Evolutionary conservation across 2,888 invertebrate species (phyloP).

Genomic region (Agrotis exclamationis): DNA sequence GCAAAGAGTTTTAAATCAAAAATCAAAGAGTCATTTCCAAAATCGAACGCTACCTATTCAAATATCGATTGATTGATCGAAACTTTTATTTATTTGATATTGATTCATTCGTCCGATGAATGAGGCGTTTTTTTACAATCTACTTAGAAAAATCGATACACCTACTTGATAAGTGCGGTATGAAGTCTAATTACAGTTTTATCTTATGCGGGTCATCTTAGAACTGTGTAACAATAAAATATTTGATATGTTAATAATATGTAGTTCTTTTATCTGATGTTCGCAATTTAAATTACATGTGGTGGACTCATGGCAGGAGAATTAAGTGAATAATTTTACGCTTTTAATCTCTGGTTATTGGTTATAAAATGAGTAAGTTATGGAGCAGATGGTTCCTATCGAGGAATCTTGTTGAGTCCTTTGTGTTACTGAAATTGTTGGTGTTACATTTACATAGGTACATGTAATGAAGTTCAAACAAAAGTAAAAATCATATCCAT

Average conservation of each 20-base stretch:
- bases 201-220: constrained; percentile 85
- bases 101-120: constrained; percentile 83
- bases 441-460: constrained; percentile 14
- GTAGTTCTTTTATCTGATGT: constrained; percentile 73
- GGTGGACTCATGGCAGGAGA: constrained; percentile 34
- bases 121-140: constrained; percentile 85
- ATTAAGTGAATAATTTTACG: constrained; percentile 44
- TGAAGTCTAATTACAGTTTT: constrained; percentile 89
- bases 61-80: constrained; percentile 89
- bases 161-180: constrained; percentile 86
- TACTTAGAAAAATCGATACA: constrained; percentile 88
- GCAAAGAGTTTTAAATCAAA: constrained; percentile 28
- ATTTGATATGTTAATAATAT: constrained; percentile 88
- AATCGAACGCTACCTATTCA: constrained; percentile 80
- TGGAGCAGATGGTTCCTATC: constrained; percentile 20
- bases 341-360: constrained; percentile 25
- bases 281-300: constrained; percentile 71
- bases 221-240: constrained; percentile 82
- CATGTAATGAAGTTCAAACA: neutral
- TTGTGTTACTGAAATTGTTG: constrained; percentile 23
- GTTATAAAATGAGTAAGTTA: constrained; percentile 42
- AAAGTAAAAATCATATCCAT: too few relatives aligned
- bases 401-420: constrained; percentile 19
- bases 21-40: constrained; percentile 73
- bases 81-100: constrained; percentile 86